A percentile compares a stretch with the other conserved stretches of the same genome.
These are phyloP conservation scores for Sinocyclocheilus anophthalmus DNA, from an alignment of 2,113 vertebrate species.

Conservation along the genomic window DNA sequence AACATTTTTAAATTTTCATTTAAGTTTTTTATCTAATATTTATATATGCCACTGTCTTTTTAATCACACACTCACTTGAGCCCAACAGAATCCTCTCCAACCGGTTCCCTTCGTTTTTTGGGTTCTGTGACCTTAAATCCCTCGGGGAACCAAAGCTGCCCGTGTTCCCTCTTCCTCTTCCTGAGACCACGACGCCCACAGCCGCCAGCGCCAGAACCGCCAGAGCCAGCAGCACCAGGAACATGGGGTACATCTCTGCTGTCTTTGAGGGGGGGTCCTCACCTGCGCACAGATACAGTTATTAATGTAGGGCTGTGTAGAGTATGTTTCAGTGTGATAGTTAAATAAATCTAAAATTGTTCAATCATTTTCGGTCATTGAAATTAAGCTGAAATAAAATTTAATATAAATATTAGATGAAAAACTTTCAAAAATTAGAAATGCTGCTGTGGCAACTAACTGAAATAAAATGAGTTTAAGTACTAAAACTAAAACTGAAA, in stretches of 20 bases:
- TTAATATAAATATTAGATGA: background rate
- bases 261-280: conserved; percentile 74
- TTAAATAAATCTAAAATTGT: background rate
- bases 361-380: background rate
- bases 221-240: conserved; percentile 79
- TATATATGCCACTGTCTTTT: background rate
- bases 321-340: background rate
- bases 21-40: background rate
- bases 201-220: conserved; percentile 80
- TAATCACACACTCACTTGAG: conserved; percentile 81
- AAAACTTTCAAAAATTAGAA: background rate
- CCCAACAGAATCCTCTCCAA: conserved; percentile 96
- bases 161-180: conserved; percentile 91
- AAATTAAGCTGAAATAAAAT: background rate
- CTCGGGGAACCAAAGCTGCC: conserved; percentile 97
- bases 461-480: background rate
- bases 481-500: background rate
- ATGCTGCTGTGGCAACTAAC: background rate
- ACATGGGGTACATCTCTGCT: conserved; percentile 87
- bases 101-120: conserved; percentile 92
- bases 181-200: conserved; percentile 89
- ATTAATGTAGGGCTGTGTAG: conserved; percentile 22
- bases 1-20: background rate
- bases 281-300: conserved; percentile 69
- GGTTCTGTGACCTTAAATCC: conserved; percentile 93